phyloP scores from a whole-genome alignment of 2,797 vertebrate species.

The Hippopotamyrus pictus region DNA sequence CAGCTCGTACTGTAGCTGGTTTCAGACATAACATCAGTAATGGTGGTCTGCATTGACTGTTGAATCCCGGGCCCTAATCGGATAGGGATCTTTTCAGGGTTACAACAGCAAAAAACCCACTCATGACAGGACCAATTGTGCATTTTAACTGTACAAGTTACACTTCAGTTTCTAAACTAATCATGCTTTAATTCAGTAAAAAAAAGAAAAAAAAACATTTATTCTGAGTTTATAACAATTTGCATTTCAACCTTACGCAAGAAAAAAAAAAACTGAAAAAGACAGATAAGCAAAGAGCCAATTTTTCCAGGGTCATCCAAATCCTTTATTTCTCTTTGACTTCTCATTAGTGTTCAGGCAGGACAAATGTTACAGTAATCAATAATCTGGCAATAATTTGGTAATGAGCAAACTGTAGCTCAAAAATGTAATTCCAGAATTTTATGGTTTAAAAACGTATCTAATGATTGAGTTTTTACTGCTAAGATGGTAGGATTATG shows the following conservation, averaged over 20 bases:
- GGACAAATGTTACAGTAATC: background rate
- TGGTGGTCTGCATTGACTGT: background rate
- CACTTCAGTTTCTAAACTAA: background rate
- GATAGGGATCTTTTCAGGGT: background rate
- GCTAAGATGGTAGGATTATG: background rate
- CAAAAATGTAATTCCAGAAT: background rate
- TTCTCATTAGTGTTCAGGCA: background rate
- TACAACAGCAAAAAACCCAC: background rate
- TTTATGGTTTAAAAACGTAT: background rate
- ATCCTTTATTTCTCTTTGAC: background rate
- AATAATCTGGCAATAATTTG: background rate
- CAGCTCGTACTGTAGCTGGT: too few species aligned
- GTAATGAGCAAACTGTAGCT: background rate
- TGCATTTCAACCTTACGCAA: background rate
- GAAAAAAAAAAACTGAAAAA: background rate
- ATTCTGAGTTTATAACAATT: background rate
- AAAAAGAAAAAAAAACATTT: background rate
- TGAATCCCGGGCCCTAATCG: background rate
- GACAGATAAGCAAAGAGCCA: background rate
- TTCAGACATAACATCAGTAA: background rate
- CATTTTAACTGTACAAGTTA: background rate
- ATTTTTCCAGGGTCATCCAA: background rate
- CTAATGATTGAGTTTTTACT: background rate
- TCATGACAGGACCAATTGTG: background rate
- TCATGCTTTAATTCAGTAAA: background rate